Conservation (phyloP, 1,140 invertebrate species). For the Portunus trituberculatus region DNA sequence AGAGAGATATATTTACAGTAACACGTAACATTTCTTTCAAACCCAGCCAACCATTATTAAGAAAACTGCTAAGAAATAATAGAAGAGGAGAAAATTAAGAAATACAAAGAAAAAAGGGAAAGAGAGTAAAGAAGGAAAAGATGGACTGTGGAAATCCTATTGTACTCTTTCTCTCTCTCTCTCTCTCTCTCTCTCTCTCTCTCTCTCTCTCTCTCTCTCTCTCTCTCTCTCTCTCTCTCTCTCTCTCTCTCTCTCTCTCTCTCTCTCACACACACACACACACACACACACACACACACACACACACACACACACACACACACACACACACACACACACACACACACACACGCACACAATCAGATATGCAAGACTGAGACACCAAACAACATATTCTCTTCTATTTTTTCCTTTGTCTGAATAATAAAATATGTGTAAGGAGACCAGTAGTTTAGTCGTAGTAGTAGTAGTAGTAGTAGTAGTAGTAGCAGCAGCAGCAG, state of each 20-base stretch:
- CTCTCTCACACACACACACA: slow-evolving; percentile 3
- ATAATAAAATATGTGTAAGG: too few relatives aligned
- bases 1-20: neutral
- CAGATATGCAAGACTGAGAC: too few relatives aligned
- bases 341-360: too few relatives aligned
- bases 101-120: neutral
- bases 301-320: too few relatives aligned
- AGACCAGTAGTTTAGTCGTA: too few relatives aligned
- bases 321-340: too few relatives aligned
- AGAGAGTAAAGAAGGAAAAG: neutral
- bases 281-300: too few relatives aligned
- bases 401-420: too few relatives aligned
- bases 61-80: neutral
- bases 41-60: neutral
- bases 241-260: slow-evolving; percentile 29
- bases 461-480: too few relatives aligned
- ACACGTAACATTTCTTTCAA: neutral
- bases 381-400: too few relatives aligned
- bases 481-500: too few relatives aligned
- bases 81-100: neutral
- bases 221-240: slow-evolving; percentile 29
- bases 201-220: slow-evolving; percentile 29
- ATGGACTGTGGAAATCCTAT: neutral
- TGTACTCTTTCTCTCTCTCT: neutral
- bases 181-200: slow-evolving; percentile 29